These are phyloP conservation scores for Geotrupes spiniger DNA, from an alignment of 2,888 invertebrate species.

Conservation along the genomic window DNA sequence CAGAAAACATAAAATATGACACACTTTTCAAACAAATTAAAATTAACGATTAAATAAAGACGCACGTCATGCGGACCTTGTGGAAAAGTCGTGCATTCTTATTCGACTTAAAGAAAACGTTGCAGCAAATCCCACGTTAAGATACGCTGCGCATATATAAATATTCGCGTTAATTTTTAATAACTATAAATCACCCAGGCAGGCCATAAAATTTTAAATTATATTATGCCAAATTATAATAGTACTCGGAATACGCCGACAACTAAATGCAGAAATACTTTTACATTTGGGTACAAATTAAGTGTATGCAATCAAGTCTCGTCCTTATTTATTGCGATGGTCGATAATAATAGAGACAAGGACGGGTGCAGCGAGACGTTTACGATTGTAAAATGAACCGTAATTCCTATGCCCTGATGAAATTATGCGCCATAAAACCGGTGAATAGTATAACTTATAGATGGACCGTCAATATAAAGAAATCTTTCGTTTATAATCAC, in stretches of 20 bases:
- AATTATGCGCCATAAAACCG: conserved; percentile 47
- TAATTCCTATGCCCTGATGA: conserved; percentile 43
- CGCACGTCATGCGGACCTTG: no score
- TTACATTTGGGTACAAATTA: conserved; percentile 37
- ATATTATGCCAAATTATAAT: conserved; percentile 45
- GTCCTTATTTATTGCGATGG: conserved; percentile 34
- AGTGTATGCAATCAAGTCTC: conserved; percentile 25
- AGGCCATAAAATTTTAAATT: conserved; percentile 45
- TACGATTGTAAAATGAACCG: conserved; percentile 42
- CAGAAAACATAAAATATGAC: no score
- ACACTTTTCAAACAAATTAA: no score
- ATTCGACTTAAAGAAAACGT: no score
- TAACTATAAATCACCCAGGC: conserved; percentile 44
- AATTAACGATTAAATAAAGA: no score
- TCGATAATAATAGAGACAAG: conserved; percentile 42
- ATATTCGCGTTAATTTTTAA: conserved; percentile 40
- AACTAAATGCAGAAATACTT: conserved; percentile 29
- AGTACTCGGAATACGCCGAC: conserved; percentile 34
- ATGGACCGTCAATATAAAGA: not conserved
- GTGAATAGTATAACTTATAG: conserved; percentile 40
- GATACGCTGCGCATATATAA: conserved; percentile 38
- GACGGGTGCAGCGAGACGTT: conserved; percentile 35
- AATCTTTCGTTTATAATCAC: conserved; percentile 3
- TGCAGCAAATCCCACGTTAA: no score
- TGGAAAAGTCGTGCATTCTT: no score